Evolutionary conservation across 2,797 vertebrate genomes (phyloP), one percentile per base, ranked within the genome.

Genomic region (Trachurus trachurus): DNA sequence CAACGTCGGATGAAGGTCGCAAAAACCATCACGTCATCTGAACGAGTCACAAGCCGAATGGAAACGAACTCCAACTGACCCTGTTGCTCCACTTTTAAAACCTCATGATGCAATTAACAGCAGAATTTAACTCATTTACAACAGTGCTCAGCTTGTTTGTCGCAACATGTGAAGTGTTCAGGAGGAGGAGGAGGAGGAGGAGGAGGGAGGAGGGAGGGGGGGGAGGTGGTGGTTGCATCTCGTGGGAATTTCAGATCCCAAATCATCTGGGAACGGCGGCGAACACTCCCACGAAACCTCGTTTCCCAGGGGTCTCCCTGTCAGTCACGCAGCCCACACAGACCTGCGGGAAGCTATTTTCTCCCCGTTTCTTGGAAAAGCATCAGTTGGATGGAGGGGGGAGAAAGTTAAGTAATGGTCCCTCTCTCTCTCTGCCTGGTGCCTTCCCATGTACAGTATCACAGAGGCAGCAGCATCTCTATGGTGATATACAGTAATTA

Each of bases 231-330:
- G 26, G 54, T 15, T 17, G 1, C 53, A 1, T 65, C 84, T 71
- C 65, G 0, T 81, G 86, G 80, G 88, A 90, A 77, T 73, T 73
- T 15, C 17, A 56, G 39, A 54, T 29, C 21, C 63, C 68, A 68
- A 58, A 8, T 29, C 66, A 75, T 66, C 39, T 77, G 89, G 86
- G 81, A 83, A 81, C 44, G 50, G n/a, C 19, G 0, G 34, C 40
- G n/a, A 82, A 26, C 60, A 2, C 66, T 88, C 85, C 75, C 87
- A 79, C 66, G 11, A 68, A 83, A 66, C 77, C 26, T 16, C 2
- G 17, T 80, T 88, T 90, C 89, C 90, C 87, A 87, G 83, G 80
- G 85, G 87, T 87, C 83, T 68, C 72, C 40, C 50, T 58, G 86
- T 87, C 90, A 81, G 65, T 80, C 77, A 37, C 60, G 0, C 34